phyloP scores from a whole-genome alignment of 2,113 vertebrate genomes.

The Aldabrachelys gigantea region DNA sequence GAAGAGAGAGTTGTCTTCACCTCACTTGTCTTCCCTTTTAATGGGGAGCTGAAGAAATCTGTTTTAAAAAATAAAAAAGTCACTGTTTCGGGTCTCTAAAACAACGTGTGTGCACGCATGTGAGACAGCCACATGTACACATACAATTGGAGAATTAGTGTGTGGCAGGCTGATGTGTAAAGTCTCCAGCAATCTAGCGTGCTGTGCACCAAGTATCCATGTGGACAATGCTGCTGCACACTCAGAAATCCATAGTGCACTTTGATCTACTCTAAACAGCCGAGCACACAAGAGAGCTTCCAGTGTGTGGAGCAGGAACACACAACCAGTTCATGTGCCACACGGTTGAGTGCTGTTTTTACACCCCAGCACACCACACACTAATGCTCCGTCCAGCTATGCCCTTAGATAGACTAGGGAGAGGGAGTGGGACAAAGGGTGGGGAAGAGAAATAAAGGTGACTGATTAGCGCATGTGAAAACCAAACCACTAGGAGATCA shows the following conservation, averaged over 20 bases:
- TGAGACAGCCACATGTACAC: background rate
- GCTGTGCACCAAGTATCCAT: background rate
- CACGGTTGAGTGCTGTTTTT: background rate
- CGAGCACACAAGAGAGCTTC: background rate
- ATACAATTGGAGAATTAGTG: background rate
- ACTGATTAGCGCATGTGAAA: background rate
- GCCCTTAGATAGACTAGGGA: background rate
- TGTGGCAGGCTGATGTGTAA: background rate
- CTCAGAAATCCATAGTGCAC: background rate
- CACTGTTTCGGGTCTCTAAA: background rate
- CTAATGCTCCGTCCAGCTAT: background rate
- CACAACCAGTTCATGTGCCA: background rate
- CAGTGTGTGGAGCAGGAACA: background rate
- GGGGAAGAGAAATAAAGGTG: background rate
- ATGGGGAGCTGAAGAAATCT: constrained; percentile 13
- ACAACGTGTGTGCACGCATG: rapidly evolving
- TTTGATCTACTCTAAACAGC: background rate
- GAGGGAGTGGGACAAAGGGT: background rate
- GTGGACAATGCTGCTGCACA: too few species aligned
- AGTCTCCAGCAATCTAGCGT: background rate
- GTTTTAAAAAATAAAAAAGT: background rate
- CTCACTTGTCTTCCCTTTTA: background rate
- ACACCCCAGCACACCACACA: background rate
- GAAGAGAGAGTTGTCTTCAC: background rate
- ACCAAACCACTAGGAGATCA: background rate